Conservation (phyloP, 1,140 invertebrate genomes). For the Hypothenemus hampei region DNA sequence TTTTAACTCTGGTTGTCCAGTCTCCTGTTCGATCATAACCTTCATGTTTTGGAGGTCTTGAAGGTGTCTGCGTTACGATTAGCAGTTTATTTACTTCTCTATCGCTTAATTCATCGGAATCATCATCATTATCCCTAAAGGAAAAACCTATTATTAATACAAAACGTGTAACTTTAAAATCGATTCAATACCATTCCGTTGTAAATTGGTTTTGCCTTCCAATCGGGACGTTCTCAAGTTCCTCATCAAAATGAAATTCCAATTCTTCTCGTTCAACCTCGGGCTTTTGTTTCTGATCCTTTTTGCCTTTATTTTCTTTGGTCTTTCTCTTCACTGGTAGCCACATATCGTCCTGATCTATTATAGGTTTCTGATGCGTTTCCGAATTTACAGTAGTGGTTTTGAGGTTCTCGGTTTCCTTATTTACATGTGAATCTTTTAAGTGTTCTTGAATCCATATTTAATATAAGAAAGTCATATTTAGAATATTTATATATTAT, state of each 20-base stretch:
- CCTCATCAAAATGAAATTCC: conserved; percentile 97
- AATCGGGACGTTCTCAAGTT: conserved; percentile 69
- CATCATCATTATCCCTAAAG: conserved; percentile 52
- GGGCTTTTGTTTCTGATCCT: conserved; percentile 40
- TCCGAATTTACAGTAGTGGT: conserved; percentile 8
- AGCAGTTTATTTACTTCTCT: conserved; percentile 90
- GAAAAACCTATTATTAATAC: conserved; percentile 8
- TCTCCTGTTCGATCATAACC: conserved; percentile 85
- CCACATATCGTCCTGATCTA: conserved; percentile 37
- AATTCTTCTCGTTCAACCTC: conserved; percentile 72
- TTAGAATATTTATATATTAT: not conserved
- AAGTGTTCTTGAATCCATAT: no score
- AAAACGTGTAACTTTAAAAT: not conserved
- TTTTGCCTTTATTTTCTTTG: conserved; percentile 45
- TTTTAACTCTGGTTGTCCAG: conserved; percentile 78
- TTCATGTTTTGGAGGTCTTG: conserved; percentile 70
- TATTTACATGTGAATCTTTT: no score
- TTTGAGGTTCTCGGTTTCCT: conserved; percentile 25
- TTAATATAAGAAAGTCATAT: no score
- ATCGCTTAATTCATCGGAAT: conserved; percentile 88
- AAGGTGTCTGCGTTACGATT: conserved; percentile 81
- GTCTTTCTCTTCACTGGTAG: conserved; percentile 41
- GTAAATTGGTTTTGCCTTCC: conserved; percentile 81
- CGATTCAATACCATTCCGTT: conserved; percentile 51
- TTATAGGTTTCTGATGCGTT: conserved; percentile 15